Base-by-base conservation (phyloP, 2,888 invertebrate genomes). In the Metellina segmentata region DNA sequence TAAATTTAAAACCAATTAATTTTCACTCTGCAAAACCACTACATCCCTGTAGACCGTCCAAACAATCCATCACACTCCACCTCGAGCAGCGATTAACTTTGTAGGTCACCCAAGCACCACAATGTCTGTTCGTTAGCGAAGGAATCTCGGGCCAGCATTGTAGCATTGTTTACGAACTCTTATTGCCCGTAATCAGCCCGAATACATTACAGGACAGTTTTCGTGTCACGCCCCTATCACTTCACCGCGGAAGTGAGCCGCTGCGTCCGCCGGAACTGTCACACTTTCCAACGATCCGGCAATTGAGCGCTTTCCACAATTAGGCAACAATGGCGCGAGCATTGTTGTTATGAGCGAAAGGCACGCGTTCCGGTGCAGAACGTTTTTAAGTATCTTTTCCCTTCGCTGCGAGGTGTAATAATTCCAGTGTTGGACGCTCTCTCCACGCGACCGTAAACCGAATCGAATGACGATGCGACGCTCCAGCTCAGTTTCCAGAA, bases 151-250 rank as follows among this genome's bases (percentile, higher is more conserved):
- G n/a, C 48, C 51, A n/a, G 49, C 77, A 79, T 79, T 79, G 79
- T 79, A 51, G 77, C 51, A 77, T 77, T 77, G 77, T 79, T 79
- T 11, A 8, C 7, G 53, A 79, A 61, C 61, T 34, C n/a, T 61
- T 19, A 79, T 79, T 79, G 20, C 9, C 49, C 11, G 19, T n/a
- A 77, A 77, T 77, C 77, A 51, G 51, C 16, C 19, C n/a, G 78
- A 16, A 48, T 34, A 79, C 61, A 79, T 79, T 79, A 79, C 77
- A 79, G 61, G 11, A 34, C 79, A 61, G 61, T 79, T 79, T 79
- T 53, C 20, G 16, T 61, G 79, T 79, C 53, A 61, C 79, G 49
- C 79, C 79, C 79, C 79, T 79, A 79, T 79, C 79, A 34, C 61
- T 61, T 61, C 61, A 20, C 79, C 20, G 79, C 79, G 79, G 79